Base-by-base conservation (phyloP, 2,113 vertebrate genomes). In the Lutjanus erythropterus region DNA sequence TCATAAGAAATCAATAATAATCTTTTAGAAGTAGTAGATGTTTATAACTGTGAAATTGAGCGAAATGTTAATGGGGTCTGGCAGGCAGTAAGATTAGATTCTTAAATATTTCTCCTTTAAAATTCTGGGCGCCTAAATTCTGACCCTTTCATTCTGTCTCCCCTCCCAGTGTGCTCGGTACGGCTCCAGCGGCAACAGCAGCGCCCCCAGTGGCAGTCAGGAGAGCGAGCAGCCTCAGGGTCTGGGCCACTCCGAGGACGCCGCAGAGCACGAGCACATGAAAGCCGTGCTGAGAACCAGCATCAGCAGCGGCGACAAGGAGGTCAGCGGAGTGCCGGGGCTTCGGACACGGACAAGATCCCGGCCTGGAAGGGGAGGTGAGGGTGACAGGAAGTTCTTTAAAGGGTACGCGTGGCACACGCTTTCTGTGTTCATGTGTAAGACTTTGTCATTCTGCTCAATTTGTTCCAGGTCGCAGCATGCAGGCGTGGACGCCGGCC, bases 261-360 rank as follows among this genome's bases (percentile, higher is more conserved):
- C 94, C 0, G 96, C 95, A 0, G 97, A 99, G 83, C 97, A 99
- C 0, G 97, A 98, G 91, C 91, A 96, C 92, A 99, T 99, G 98
- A 99, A 97, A 88, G 97, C 96, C 0, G 96, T 99, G 65, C 93
- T 99, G 90, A 97, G 96, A 78, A 96, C 92, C 53, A 95, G 95
- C 19, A 93, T 94, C 16, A 37, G 75, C 3, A 35, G 89, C 0
- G 65, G 93, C 1, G 97, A 97, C 70, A 94, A 93, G 0, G 94
- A 94, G 86, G 80, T 73, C 46, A 70, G 94, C 1, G 88, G 50
- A 0, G 93, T 91, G 0, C 95, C 96, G 0, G 97, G 96, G 0
- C 71, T 97, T 23, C 95, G 97, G 18, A 96, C 94, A 0, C 94
- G 98, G 46, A 97, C 96, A n/a, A 93, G 95, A 21, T 91, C 94